Base-by-base conservation (phyloP, 2,888 invertebrate species). In the Caenorhabditis doughertyi region DNA sequence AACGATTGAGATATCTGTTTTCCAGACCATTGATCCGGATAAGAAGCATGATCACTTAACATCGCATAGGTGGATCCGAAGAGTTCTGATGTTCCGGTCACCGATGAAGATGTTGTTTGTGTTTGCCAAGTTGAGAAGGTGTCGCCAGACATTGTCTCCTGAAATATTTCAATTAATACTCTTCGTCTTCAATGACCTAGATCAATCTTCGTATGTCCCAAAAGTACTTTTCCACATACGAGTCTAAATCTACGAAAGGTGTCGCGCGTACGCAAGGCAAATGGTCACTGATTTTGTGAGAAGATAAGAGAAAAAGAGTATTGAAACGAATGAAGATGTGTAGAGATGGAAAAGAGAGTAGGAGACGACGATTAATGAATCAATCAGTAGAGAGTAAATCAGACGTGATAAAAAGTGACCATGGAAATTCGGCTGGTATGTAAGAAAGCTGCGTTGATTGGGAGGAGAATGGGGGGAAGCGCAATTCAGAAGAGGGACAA, bases 61-160 rank as follows among this genome's bases (percentile, higher is more conserved):
- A 88, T 87, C 39, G 88, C 88, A 58, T 85, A 86, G 29, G 88
- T 87, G 1, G 88, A 85, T 32, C 86, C 85, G 65, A 84, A 85
- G 8, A 83, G 76, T 67, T 86, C 86, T 49, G 86, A 85, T n/a
- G 86, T 86, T 42, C 84, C 86, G 18, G 84, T 77, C 18, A 85
- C 83, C 16, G 85, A 68, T 16, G 84, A 68, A 2, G 84, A 72
- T n/a, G 84, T 67, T 9, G 83, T 65, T 44, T 68, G 56, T 18
- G 77, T 64, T 49, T 79, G 82, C 82, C 82, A 82, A 44, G 77
- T 51, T 25, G 68, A 70, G 79, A 72, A 82, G 29, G 65, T 53
- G 23, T 82, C 82, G 39, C 82, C 73, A 49, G 82, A 82, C 82
- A 82, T 79, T 60, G 42, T 67, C 65, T 16, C 56, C 74, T 74